Conservation (phyloP, 2,113 vertebrate genomes). For the Onychostoma macrolepis region DNA sequence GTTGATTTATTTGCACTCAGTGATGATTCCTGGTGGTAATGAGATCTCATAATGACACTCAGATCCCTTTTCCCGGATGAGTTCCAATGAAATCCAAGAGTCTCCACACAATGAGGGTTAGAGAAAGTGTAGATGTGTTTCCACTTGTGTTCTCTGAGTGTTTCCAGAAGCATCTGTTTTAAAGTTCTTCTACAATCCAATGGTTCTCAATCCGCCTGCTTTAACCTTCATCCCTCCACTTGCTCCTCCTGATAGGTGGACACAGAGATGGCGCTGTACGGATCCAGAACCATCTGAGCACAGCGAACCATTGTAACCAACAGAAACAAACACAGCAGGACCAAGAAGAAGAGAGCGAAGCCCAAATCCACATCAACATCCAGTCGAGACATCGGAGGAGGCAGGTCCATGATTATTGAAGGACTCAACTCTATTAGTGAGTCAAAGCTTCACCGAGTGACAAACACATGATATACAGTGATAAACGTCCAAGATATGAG, state of each 20-base stretch:
- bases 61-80: background rate
- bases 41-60: background rate
- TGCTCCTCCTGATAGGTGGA: slow-evolving; percentile 72
- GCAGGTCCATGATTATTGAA: slow-evolving; percentile 63
- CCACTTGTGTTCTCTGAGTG: too few species aligned
- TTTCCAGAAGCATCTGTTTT: too few species aligned
- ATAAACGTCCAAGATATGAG: background rate
- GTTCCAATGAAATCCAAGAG: slow-evolving; percentile 6
- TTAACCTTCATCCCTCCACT: slow-evolving; percentile 59
- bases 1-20: background rate
- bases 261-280: slow-evolving; percentile 75
- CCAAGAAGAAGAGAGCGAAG: slow-evolving; percentile 79
- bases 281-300: slow-evolving; percentile 78
- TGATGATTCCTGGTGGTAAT: background rate
- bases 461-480: background rate
- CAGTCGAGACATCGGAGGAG: slow-evolving; percentile 29
- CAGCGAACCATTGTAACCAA: slow-evolving; percentile 77
- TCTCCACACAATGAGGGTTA: background rate
- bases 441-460: background rate
- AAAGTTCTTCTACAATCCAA: background rate
- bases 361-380: slow-evolving; percentile 79
- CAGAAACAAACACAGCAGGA: slow-evolving; percentile 78
- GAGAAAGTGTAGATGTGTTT: background rate
- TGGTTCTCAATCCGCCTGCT: background rate
- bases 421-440: background rate